Evolutionary conservation across 35 echinoderm and acorn worm genomes (phyloP), one percentile per base, ranked within the genome.

Genomic region (Apostichopus japonicus): DNA sequence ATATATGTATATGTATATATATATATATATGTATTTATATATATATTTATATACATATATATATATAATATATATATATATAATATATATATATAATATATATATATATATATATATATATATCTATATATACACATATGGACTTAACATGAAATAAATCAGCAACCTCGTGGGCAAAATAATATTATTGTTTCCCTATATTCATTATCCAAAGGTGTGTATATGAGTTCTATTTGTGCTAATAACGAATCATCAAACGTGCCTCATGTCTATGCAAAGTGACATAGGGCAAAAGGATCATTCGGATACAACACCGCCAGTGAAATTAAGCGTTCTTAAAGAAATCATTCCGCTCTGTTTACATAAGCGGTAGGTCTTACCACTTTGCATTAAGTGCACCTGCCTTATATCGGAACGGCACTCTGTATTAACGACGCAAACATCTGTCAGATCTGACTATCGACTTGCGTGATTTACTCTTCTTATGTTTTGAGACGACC

Each of bases 351-450:
- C 17, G 71, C 71, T 19, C 22, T 75, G 71, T 75, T 75, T 75
- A 75, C 71, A 75, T 75, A 75, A 75, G 71, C 71, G 71, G 21
- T 75, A 75, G n/a, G 21, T 19, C 71, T 75, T 8, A 75, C 17
- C 71, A 75, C 22, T 75, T n/a, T 75, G 71, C 71, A 75, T 21
- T 75, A 75, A 75, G 71, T 75, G 71, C 71, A 75, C 71, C 71
- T 75, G 71, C 71, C 14, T 75, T 75, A 6, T 75, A 15, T 75
- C 71, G 6, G 17, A 75, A 75, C 71, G 71, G 17, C n/a, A 19
- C 71, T 75, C 71, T 75, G 17, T 75, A 75, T 75, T 75, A 75
- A 75, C 71, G 71, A 75, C 71, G 17, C 71, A 75, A 75, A 75
- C 71, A 75, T 75, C 71, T 75, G 71, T 75, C 71, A 75, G 71